Conservation (phyloP, 2,888 invertebrate species). For the Callyntrura guangdongensis region DNA sequence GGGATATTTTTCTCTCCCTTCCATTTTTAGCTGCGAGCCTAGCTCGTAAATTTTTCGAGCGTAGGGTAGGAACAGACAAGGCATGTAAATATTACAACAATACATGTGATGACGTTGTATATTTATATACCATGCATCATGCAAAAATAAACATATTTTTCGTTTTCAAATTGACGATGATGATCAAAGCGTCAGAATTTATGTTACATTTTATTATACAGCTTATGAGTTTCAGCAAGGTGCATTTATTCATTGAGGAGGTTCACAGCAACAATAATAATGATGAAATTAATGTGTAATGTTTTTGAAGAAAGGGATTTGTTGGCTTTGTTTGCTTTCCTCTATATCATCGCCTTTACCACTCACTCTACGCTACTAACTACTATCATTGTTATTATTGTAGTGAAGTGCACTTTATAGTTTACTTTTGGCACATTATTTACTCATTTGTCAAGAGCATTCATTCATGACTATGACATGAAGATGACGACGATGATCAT, state of each 20-base stretch:
- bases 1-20: conserved; percentile 42
- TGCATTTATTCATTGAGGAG: background rate
- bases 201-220: conserved; percentile 50
- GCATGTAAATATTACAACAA: background rate
- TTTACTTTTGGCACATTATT: conserved; percentile 61
- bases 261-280: background rate
- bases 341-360: conserved; percentile 1
- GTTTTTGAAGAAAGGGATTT: conserved; percentile 23
- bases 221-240: conserved; percentile 14
- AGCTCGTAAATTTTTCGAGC: conserved; percentile 16
- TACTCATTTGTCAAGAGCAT: conserved; percentile 70
- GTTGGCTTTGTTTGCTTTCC: conserved; percentile 39
- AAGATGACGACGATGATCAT: conserved; percentile 25
- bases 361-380: background rate
- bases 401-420: conserved; percentile 42
- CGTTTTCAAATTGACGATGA: background rate
- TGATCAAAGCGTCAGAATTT: conserved; percentile 24
- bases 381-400: conserved; percentile 21
- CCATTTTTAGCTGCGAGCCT: conserved; percentile 40
- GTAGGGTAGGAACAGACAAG: background rate
- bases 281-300: conserved; percentile 12
- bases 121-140: background rate
- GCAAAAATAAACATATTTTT: background rate
- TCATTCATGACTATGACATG: conserved; percentile 52
- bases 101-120: no score